Evolutionary conservation across 2,888 invertebrate genomes (phyloP).

Genomic region (Tortrix viridana): DNA sequence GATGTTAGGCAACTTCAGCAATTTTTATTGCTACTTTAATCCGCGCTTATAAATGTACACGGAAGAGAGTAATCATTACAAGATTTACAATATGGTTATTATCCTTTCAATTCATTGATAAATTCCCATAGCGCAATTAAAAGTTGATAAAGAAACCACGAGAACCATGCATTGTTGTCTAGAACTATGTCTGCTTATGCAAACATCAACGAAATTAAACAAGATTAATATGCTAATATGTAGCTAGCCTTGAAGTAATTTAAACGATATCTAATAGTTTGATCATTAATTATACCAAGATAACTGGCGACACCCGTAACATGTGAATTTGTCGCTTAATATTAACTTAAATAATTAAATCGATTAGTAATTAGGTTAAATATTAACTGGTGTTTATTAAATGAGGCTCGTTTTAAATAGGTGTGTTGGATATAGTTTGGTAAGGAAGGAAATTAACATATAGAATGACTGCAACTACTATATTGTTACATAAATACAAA

Average conservation of each 20-base stretch:
- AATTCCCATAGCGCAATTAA: neutral
- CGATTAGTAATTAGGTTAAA: neutral
- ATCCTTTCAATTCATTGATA: neutral
- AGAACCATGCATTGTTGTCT: conserved; percentile 31
- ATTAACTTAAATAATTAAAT: conserved; percentile 23
- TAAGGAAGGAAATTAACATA: too few relatives aligned
- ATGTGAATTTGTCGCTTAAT: conserved; percentile 24
- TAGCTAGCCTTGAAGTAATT: conserved; percentile 34
- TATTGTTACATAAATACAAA: too few relatives aligned
- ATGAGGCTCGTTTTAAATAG: too few relatives aligned
- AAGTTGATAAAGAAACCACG: conserved; percentile 3
- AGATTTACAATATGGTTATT: neutral
- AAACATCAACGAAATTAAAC: conserved; percentile 12
- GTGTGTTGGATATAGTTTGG: too few relatives aligned
- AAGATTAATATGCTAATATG: conserved; percentile 22
- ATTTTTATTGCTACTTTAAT: neutral
- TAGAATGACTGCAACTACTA: too few relatives aligned
- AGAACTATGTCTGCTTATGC: conserved; percentile 24
- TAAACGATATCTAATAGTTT: conserved; percentile 29
- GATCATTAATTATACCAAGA: conserved; percentile 36
- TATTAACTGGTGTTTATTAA: neutral
- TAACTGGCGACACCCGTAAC: conserved; percentile 26
- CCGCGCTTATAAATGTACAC: neutral
- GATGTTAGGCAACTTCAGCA: too few relatives aligned
- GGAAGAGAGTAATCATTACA: neutral